Conservation (phyloP, 2,113 vertebrate species). For the Phodopus roborovskii region DNA sequence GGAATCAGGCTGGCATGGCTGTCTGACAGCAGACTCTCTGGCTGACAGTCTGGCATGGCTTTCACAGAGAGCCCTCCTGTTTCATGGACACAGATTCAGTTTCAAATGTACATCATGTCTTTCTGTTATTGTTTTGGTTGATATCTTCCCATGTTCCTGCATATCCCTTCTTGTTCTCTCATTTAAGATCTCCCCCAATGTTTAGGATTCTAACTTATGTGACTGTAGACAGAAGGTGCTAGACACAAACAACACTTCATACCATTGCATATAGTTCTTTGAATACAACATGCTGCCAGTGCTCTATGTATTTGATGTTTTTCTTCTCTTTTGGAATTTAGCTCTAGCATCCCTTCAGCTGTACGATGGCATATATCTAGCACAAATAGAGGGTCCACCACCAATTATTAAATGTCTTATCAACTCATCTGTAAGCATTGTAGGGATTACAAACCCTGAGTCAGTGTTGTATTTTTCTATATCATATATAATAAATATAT, state of each 20-base stretch:
- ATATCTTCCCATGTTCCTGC: neutral
- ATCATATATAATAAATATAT: neutral
- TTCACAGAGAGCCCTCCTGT: neutral
- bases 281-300: neutral
- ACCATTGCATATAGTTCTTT: neutral
- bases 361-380: neutral
- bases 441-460: neutral
- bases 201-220: neutral
- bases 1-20: neutral
- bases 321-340: neutral
- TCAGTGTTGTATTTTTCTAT: neutral
- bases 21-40: neutral
- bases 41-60: neutral
- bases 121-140: neutral
- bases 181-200: neutral
- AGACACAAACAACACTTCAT: neutral
- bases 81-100: neutral
- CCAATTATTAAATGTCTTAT: neutral
- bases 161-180: neutral
- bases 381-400: neutral
- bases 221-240: neutral
- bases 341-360: neutral
- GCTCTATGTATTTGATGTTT: neutral
- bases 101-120: neutral
- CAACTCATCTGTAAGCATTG: neutral